phyloP scores from a whole-genome alignment of 2,113 vertebrate genomes.

The Azemiops feae region DNA sequence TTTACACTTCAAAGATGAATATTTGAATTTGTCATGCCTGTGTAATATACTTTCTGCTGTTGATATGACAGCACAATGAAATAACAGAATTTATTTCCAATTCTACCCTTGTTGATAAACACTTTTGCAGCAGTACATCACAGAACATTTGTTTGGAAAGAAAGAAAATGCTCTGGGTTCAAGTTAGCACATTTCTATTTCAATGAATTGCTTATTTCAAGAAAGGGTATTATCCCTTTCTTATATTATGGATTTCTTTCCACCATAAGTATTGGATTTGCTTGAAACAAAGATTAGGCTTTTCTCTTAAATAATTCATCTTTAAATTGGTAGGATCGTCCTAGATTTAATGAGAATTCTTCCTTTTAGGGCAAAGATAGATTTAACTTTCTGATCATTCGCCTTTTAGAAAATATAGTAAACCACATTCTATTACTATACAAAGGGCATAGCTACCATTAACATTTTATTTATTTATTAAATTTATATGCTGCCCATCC shows the following conservation, averaged over 20 bases:
- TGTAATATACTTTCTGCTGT: not conserved
- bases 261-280: not conserved
- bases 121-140: not conserved
- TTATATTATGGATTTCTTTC: not conserved
- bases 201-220: not conserved
- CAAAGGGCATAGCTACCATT: not conserved
- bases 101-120: not conserved
- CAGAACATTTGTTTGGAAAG: not conserved
- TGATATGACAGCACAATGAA: not conserved
- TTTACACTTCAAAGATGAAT: not conserved
- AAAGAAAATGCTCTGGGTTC: not conserved
- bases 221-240: not conserved
- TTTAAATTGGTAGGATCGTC: not conserved
- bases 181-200: not conserved
- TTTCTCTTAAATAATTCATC: not conserved
- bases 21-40: not conserved
- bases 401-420: not conserved
- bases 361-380: not conserved
- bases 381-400: not conserved
- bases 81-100: not conserved
- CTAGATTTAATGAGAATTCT: not conserved
- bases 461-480: not conserved
- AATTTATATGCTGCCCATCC: too few species aligned
- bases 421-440: not conserved
- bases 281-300: not conserved